Conservation (phyloP, 2,113 vertebrate genomes). For the Pantherophis guttatus region DNA sequence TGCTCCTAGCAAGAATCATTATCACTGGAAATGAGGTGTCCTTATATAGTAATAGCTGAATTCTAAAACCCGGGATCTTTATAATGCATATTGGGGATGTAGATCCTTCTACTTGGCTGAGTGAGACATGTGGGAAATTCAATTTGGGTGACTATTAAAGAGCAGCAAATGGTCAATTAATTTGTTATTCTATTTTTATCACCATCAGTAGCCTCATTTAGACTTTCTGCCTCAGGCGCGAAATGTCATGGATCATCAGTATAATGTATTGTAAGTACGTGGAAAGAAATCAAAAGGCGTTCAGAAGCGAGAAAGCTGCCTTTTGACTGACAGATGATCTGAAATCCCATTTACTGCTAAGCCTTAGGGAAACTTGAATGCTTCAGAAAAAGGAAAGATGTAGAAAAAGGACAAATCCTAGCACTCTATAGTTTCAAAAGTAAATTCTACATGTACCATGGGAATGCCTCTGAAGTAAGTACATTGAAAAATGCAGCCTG, state of each 20-base stretch:
- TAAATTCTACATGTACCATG: neutral
- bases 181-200: constrained; percentile 1
- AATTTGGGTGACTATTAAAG: neutral
- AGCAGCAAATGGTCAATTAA: neutral
- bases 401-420: neutral
- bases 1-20: neutral
- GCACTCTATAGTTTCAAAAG: neutral
- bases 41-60: neutral
- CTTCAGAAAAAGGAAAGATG: neutral
- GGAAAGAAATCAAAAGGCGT: neutral
- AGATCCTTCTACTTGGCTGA: neutral
- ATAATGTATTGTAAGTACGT: neutral
- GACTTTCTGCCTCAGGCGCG: neutral
- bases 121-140: neutral
- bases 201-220: neutral
- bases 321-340: neutral
- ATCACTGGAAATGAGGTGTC: neutral
- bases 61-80: neutral
- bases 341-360: neutral
- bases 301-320: neutral
- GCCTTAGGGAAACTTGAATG: neutral
- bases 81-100: neutral
- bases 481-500: neutral
- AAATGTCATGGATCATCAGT: constrained; percentile 5
- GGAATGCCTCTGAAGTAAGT: neutral